Conservation (phyloP, 2,113 vertebrate species). For the Zosterops lateralis region DNA sequence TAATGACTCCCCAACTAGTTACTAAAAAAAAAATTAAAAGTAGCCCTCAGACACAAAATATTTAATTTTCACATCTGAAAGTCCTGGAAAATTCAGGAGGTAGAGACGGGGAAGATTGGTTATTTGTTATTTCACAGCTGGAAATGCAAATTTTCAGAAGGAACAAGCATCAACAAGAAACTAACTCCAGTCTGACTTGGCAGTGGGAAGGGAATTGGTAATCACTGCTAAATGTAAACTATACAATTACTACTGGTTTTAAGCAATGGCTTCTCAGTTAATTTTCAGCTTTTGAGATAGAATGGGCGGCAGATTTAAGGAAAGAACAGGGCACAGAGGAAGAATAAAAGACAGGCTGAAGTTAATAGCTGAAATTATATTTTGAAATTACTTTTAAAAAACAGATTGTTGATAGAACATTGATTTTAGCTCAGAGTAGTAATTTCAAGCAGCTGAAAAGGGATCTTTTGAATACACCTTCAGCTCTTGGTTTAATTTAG, state of each 20-base stretch:
- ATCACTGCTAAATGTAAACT: neutral
- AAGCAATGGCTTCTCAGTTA: neutral
- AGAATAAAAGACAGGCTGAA: neutral
- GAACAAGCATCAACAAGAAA: neutral
- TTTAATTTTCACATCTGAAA: neutral
- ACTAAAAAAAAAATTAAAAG: neutral
- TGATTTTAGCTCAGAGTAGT: conserved; percentile 26
- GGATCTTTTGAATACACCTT: neutral
- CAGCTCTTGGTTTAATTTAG: neutral
- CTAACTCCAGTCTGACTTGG: neutral
- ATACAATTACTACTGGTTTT: neutral
- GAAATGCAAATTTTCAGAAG: neutral
- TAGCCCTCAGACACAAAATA: neutral
- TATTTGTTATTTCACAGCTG: conserved; percentile 21
- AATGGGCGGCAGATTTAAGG: neutral
- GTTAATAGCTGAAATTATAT: neutral
- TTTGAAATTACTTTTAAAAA: neutral
- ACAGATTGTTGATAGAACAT: neutral
- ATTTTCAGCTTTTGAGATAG: neutral
- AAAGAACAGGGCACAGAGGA: neutral
- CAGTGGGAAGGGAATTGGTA: neutral
- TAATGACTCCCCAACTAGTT: neutral
- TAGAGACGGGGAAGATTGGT: neutral
- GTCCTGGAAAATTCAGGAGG: neutral
- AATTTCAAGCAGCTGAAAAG: conserved; percentile 17